These are phyloP conservation scores for Allobates femoralis DNA, from an alignment of 2,797 vertebrate species.

Conservation along the genomic window DNA sequence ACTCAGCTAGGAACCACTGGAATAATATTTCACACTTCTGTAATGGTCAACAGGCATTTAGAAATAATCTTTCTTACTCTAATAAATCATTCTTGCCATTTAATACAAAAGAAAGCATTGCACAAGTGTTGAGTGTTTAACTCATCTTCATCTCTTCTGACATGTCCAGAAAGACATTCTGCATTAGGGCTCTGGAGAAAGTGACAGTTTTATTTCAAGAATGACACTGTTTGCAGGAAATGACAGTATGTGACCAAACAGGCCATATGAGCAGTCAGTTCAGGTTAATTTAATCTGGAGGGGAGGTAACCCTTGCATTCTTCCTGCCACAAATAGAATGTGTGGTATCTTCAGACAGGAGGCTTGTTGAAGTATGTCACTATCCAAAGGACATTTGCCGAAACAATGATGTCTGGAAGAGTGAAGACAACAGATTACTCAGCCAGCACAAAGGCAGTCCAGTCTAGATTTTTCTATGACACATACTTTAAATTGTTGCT, in stretches of 20 bases:
- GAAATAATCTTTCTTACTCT: fast-evolving
- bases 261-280: not conserved
- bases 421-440: conserved; percentile 11
- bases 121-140: not conserved
- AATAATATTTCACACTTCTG: conserved; percentile 4
- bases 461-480: conserved; percentile 24
- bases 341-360: not conserved
- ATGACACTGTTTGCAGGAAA: conserved; percentile 7
- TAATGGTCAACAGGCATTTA: fast-evolving
- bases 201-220: not conserved
- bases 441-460: conserved; percentile 8
- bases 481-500: conserved; percentile 9
- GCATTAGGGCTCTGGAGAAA: fast-evolving
- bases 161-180: not conserved
- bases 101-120: not conserved
- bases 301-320: not conserved
- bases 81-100: not conserved
- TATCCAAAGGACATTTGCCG: not conserved
- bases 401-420: conserved; percentile 35
- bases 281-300: not conserved
- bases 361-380: not conserved
- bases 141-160: fast-evolving
- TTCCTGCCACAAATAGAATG: conserved; percentile 38
- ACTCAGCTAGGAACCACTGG: not conserved
- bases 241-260: not conserved